Percentiles rank a stretch among this genome's conserved stretches.
Conservation (phyloP, 2,888 invertebrate genomes). For the Syritta pipiens region DNA sequence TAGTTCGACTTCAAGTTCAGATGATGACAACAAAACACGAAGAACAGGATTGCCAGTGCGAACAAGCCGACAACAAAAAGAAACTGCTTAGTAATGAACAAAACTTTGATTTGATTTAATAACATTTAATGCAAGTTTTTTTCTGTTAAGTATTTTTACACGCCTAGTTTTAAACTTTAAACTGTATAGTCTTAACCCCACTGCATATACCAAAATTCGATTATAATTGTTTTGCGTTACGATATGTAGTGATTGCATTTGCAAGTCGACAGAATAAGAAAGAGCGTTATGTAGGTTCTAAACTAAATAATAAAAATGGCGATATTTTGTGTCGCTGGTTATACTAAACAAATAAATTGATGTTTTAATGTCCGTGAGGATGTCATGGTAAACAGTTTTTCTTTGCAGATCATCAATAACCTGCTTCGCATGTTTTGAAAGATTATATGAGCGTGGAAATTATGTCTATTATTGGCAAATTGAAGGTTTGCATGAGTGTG, state of each 20-base stretch:
- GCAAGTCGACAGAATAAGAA: slow-evolving; percentile 1
- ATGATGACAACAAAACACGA: too few relatives aligned
- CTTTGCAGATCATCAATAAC: too few relatives aligned
- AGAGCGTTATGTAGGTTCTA: slow-evolving; percentile 2
- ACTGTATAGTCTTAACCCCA: slow-evolving; percentile 16
- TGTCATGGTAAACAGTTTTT: too few relatives aligned
- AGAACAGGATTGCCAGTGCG: too few relatives aligned
- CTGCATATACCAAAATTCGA: slow-evolving; percentile 29
- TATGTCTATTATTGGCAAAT: too few relatives aligned
- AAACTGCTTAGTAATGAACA: too few relatives aligned
- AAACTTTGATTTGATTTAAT: too few relatives aligned
- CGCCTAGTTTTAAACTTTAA: slow-evolving; percentile 48
- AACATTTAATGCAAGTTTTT: slow-evolving; percentile 32
- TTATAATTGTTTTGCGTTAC: slow-evolving; percentile 5
- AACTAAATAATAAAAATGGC: background rate
- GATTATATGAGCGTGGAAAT: too few relatives aligned
- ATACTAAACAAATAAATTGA: background rate
- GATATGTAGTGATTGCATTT: slow-evolving; percentile 51
- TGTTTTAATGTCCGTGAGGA: too few relatives aligned
- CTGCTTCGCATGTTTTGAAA: too few relatives aligned
- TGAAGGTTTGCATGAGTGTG: too few relatives aligned
- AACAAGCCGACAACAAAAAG: background rate
- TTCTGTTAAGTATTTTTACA: slow-evolving; percentile 62
- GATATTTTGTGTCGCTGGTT: background rate
- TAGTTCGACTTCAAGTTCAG: background rate